Evolutionary conservation across 2,113 vertebrate species (phyloP).

Genomic region (Crotalus tigris): DNA sequence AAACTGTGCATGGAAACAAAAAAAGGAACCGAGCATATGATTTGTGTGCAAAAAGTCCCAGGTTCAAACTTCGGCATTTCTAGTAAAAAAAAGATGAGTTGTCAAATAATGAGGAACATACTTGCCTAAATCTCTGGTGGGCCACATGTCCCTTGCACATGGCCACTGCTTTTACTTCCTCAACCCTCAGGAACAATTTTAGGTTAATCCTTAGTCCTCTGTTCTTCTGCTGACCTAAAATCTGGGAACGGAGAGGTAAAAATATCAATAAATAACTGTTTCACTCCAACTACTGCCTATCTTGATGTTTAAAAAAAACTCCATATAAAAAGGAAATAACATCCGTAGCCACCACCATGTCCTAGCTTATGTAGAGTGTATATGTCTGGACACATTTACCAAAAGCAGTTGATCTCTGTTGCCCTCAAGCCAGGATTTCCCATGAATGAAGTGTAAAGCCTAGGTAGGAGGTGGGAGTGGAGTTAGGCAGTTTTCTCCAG

Average conservation of each 20-base stretch:
- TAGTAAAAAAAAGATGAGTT: neutral
- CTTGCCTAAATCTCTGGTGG: neutral
- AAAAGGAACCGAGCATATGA: neutral
- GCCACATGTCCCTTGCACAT: neutral
- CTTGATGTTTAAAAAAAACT: neutral
- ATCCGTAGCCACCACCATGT: neutral
- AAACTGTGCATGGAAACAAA: neutral
- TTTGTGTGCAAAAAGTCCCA: neutral
- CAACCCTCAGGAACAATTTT: neutral
- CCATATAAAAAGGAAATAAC: neutral
- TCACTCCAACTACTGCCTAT: neutral
- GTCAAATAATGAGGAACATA: neutral
- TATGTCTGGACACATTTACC: neutral
- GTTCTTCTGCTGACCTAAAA: neutral
- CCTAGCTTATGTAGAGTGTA: neutral
- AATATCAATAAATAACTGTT: neutral
- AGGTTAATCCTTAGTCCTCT: neutral
- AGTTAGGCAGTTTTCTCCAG: neutral
- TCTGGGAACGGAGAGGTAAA: neutral
- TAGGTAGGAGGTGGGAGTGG: neutral
- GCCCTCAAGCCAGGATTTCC: neutral
- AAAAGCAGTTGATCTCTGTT: neutral
- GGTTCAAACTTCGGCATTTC: neutral
- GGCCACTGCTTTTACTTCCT: neutral
- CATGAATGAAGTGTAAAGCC: neutral